Evolutionary conservation across 2,797 vertebrate genomes (phyloP), one percentile per base, ranked within the genome.

Genomic region (Gephyroberyx darwinii): DNA sequence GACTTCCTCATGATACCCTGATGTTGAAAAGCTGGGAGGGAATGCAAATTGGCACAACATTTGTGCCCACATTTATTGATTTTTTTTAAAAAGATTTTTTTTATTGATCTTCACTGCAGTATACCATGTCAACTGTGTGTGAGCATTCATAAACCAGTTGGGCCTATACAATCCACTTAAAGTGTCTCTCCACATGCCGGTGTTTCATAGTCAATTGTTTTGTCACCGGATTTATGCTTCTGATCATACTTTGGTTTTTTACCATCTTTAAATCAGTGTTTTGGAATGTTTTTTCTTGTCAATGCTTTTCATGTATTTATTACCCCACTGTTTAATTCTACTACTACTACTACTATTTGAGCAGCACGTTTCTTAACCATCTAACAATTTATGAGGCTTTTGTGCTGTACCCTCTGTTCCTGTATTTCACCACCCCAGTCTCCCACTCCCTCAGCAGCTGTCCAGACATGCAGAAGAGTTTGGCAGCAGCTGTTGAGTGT

Each of bases 391-490:
- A 30, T 53, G 5, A 57, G 4, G 17, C 55, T 62, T 14, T 31
- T 33, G 4, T 31, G 5, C 48, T 54, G 41, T 33, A 19, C 66
- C 53, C 53, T 58, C 22, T 39, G 26, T 58, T 5, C 13, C 66
- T 58, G 22, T 54, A 1, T 71, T 73, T 70, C 68, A 1, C 54
- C 71, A 52, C 35, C 60, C 54, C 73, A 48, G 65, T 69, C 70
- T 75, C 75, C 84, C 69, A 77, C 71, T 76, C 20, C 4, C 51
- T 59, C 75, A 77, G 84, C 91, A 92, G 89, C 90, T 93, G 91
- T 86, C 80, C 84, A 86, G 90, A 86, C 90, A 84, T 43, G 92
- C 81, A 82, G 70, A 20, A 39, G 72, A 64, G 78, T 75, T 78
- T 84, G 76, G 78, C 82, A 80, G 85, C 86, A 89, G 88, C 87